phyloP scores from a whole-genome alignment of 2,113 vertebrate species.

The Nerophis lumbriciformis region DNA sequence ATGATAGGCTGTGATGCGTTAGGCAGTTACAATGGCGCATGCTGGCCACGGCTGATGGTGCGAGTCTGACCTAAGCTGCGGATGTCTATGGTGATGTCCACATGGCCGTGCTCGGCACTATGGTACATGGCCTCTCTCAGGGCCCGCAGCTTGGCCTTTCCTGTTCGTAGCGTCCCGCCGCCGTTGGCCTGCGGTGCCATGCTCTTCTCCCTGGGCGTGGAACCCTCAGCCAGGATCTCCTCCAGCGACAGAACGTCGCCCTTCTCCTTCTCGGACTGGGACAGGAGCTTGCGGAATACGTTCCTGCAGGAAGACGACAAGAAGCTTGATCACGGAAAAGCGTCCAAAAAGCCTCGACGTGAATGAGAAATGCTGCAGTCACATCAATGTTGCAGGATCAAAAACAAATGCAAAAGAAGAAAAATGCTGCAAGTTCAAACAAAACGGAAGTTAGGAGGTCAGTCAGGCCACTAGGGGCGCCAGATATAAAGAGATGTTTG shows the following conservation, averaged over 20 bases:
- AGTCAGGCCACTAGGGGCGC: too few relatives aligned
- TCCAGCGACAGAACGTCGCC: slow-evolving; percentile 75
- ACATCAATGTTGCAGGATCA: too few relatives aligned
- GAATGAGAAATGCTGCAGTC: neutral
- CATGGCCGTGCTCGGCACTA: slow-evolving; percentile 78
- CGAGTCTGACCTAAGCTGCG: slow-evolving; percentile 76
- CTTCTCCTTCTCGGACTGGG: slow-evolving; percentile 73
- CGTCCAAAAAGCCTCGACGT: too few relatives aligned
- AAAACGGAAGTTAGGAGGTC: too few relatives aligned
- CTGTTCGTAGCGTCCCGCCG: slow-evolving; percentile 69
- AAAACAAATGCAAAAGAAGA: too few relatives aligned
- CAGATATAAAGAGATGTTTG: too few relatives aligned
- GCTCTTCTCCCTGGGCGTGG: slow-evolving; percentile 55
- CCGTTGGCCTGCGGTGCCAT: slow-evolving; percentile 47
- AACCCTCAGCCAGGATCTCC: slow-evolving; percentile 77
- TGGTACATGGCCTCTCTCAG: slow-evolving; percentile 81
- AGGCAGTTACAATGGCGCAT: too few relatives aligned
- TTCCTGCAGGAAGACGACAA: slow-evolving; percentile 53
- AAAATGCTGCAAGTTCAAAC: too few relatives aligned
- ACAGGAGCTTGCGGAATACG: slow-evolving; percentile 76
- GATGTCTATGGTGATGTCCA: slow-evolving; percentile 82
- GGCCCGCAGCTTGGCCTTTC: slow-evolving; percentile 76
- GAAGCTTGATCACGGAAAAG: neutral
- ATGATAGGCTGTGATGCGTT: too few relatives aligned
- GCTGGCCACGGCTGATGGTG: neutral